Percentiles rank a stretch among this genome's conserved stretches.
These are phyloP conservation scores for Exocentrus adspersus DNA, from an alignment of 2,888 invertebrate genomes.

Conservation along the genomic window DNA sequence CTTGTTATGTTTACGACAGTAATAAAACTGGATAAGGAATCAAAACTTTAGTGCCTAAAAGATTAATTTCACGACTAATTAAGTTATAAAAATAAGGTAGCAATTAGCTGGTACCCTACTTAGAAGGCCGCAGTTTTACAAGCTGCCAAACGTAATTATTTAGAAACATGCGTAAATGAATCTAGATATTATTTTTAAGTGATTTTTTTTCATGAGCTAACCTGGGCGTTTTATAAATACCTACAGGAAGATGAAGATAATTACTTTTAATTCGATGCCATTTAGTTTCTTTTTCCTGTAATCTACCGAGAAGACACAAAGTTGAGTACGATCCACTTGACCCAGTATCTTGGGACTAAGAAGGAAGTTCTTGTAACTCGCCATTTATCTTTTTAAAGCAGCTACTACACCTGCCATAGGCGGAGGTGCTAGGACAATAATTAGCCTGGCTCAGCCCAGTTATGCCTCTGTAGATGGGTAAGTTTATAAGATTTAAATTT, in stretches of 20 bases:
- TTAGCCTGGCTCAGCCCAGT: no score
- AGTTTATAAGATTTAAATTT: no score
- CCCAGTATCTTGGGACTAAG: conserved; percentile 11
- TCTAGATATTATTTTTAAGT: background rate
- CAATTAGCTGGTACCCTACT: conserved; percentile 30
- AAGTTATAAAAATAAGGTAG: conserved; percentile 17
- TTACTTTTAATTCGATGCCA: conserved; percentile 21
- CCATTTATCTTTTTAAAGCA: conserved; percentile 8
- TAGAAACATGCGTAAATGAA: no score
- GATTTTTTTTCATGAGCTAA: background rate
- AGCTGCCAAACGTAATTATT: background rate
- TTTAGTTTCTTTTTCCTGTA: conserved; percentile 14
- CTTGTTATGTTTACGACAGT: no score
- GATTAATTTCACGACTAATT: no score
- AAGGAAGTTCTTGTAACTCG: conserved; percentile 22
- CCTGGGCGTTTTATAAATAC: conserved; percentile 18
- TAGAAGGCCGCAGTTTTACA: background rate
- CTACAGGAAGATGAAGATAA: conserved; percentile 2
- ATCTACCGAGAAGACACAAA: background rate
- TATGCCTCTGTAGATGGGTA: no score
- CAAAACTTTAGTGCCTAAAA: no score
- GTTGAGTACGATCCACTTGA: conserved; percentile 13
- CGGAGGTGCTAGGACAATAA: no score
- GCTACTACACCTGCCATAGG: conserved; percentile 2
- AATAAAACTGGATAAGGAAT: no score